Base-by-base conservation (phyloP, 2,797 vertebrate species). In the Acipenser ruthenus region DNA sequence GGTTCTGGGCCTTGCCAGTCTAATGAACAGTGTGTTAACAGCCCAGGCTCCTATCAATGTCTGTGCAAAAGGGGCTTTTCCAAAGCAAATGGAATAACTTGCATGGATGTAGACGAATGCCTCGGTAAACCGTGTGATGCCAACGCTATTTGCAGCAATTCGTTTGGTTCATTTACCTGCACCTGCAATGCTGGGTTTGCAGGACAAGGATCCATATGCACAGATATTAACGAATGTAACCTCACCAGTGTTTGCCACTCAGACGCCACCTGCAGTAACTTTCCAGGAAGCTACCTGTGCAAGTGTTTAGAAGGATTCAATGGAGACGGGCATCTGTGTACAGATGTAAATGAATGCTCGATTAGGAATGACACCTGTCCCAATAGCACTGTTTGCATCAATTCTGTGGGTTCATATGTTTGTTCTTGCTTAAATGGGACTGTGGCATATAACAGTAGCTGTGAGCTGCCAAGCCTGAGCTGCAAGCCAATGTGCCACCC, bases 341-440 rank as follows among this genome's bases (percentile, higher is more conserved):
- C 75, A 65, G 92, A 93, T 50, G 50, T 90, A 53, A 75, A 93
- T 7, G 92, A 93, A 70, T 93, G 90, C 62, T 55, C 50, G 15
- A 12, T 78, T 12, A 78, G 79, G 4, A 78, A 85, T n/a, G 48
- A 51, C 6, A 72, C 67, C 15, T 93, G 91, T 63, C 85, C 86
- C 1, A 3, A 64, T 10, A 76, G 79, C 55, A 85, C 89, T 9
- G 59, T 72, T 49, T 93, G 92, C 60, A 68, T 92, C 69, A 93
- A 93, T 79, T 91, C 89, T 1, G 80, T 87, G 0, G 89, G 91
- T 9, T 74, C 87, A 11, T 73, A 87, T 13, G 85, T 92, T 60
- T 93, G 92, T 71, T 92, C 91, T 1, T 93, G 92, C 74, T 71
- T 88, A 64, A 92, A 93, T 64, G 88, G 89, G 11, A 89, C 86